Evolutionary conservation across 1,140 invertebrate species (phyloP).

Genomic region (Drepana arcuata): DNA sequence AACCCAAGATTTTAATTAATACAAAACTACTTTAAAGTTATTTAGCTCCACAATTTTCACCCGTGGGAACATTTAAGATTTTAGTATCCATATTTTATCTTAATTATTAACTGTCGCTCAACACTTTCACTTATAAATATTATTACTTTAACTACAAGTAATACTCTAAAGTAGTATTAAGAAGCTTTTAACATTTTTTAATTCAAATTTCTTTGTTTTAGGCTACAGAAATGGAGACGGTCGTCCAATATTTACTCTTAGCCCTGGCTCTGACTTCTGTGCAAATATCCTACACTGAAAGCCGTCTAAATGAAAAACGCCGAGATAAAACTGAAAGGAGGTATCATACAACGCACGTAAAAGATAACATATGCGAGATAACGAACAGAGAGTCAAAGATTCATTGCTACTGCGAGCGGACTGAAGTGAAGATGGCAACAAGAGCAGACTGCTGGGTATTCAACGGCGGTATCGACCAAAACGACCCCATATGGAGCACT

Average conservation of each 20-base stretch:
- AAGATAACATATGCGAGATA: slow-evolving; percentile 66
- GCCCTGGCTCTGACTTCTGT: slow-evolving; percentile 60
- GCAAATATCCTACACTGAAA: slow-evolving; percentile 65
- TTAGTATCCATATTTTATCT: too few species aligned
- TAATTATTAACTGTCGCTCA: too few species aligned
- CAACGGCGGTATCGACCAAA: slow-evolving; percentile 74
- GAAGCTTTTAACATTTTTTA: too few species aligned
- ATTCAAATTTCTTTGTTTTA: slow-evolving; percentile 59
- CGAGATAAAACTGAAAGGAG: slow-evolving; percentile 61
- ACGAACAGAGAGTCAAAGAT: slow-evolving; percentile 62
- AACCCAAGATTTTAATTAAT: too few species aligned
- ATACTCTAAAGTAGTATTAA: too few species aligned
- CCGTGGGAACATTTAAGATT: too few species aligned
- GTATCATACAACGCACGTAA: slow-evolving; percentile 39
- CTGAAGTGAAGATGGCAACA: slow-evolving; percentile 49
- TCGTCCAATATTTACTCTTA: slow-evolving; percentile 64
- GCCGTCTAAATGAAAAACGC: slow-evolving; percentile 64
- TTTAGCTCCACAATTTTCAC: too few species aligned
- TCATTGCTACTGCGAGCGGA: slow-evolving; percentile 66
- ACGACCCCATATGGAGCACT: slow-evolving; percentile 79
- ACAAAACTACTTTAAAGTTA: too few species aligned
- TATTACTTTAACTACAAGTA: too few species aligned
- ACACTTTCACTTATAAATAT: too few species aligned
- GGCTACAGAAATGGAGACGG: slow-evolving; percentile 51
- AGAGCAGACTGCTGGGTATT: slow-evolving; percentile 77